These are phyloP conservation scores for Platorchestia sp. DNA, from an alignment of 1,140 invertebrate species.

Conservation along the genomic window DNA sequence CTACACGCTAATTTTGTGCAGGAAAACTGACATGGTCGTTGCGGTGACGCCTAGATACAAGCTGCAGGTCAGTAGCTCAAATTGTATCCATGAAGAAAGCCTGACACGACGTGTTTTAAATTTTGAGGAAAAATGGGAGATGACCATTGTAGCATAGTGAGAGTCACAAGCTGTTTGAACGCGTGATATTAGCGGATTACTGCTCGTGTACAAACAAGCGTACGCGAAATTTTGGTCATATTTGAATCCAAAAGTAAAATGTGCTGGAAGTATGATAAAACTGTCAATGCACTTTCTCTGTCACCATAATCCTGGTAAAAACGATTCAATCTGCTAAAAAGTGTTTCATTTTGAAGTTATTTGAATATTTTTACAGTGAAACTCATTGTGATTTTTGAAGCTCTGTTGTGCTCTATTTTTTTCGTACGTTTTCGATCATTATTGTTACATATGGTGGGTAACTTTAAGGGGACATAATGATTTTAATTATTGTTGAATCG, in stretches of 20 bases:
- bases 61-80: not conserved
- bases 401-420: no score
- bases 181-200: not conserved
- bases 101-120: not conserved
- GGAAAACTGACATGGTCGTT: not conserved
- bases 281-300: not conserved
- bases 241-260: not conserved
- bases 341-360: no score
- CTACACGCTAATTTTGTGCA: not conserved
- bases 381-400: no score
- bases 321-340: no score
- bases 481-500: no score
- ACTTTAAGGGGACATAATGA: no score
- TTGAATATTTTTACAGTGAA: no score
- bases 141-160: no score
- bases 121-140: not conserved
- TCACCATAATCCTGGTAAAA: no score
- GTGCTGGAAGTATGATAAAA: not conserved
- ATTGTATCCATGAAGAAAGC: not conserved
- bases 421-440: no score
- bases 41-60: not conserved
- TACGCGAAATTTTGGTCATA: not conserved
- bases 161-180: not conserved
- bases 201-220: not conserved
- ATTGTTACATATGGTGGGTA: no score